Evolutionary conservation across 2,113 vertebrate species (phyloP), one percentile per base, ranked within the genome.

Genomic region (Hyaena hyaena): DNA sequence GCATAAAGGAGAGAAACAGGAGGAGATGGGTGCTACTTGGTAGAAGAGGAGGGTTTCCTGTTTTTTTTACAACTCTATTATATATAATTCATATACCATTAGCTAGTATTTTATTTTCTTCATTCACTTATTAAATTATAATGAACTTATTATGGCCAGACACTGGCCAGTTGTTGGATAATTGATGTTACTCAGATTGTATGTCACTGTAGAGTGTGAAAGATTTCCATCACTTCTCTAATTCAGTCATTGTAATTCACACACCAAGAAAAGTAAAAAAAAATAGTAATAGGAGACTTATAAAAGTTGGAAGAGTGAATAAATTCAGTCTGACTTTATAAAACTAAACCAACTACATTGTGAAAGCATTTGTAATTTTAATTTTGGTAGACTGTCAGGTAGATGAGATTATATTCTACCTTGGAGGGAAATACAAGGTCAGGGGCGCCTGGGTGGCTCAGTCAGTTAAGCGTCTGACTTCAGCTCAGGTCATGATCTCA

Each of bases 271-370:
- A 23, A 61, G 5, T 28, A 71, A 82, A 71, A 76, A 76, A 28
- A 31, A 28, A 31, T 76, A 95, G 48, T 79, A 84, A 69, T 69
- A 69, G 10, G 43, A 90, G 76, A 15, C 31, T 84, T 88, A 1
- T 88, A 39, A 85, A 58, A 63, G 7, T 7, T 43, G 28, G 9
- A 77, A 95, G n/a, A 11, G 43, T 3, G 6, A 28, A 28, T 61
- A 14, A 91, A 80, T 74, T 88, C 15, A 95, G 61, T 88, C 14
- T 92, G 45, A 10, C 45, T 97, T 95, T 24, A 48, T 48, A 90
- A 90, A 86, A 61, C 31, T 63, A 88, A 48, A 53, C 15, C 12
- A 90, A 16, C 61, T 77, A 71, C 10, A 53, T 19, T 69, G 15
- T 77, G 35, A 87, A 89, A 82, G 35, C 39, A 61, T 93, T 76